phyloP scores from a whole-genome alignment of 2,888 invertebrate genomes.

The Drosophila hamatofila region DNA sequence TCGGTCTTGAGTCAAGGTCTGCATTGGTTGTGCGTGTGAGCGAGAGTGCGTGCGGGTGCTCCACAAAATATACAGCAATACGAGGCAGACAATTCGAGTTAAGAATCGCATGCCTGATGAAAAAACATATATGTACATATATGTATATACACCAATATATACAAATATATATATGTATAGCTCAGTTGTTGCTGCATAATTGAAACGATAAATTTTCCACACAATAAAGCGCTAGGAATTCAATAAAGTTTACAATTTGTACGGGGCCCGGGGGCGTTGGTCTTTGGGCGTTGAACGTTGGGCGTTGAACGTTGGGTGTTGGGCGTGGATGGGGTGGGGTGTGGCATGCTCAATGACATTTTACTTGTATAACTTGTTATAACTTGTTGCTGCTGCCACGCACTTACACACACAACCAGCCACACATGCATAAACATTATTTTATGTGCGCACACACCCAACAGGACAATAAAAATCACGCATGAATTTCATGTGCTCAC shows the following conservation, averaged over 20 bases:
- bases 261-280: constrained; percentile 11
- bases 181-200: constrained; percentile 57
- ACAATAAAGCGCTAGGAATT: constrained; percentile 74
- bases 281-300: neutral
- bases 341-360: constrained; percentile 48
- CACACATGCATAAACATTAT: constrained; percentile 68
- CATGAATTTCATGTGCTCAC: constrained; percentile 70
- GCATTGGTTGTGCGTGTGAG: neutral
- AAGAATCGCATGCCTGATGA: constrained; percentile 46
- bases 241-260: constrained; percentile 73
- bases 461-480: constrained; percentile 77
- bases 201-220: constrained; percentile 77
- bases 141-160: neutral
- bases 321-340: constrained; percentile 14
- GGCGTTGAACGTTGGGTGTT: too few relatives aligned
- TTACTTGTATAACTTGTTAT: constrained; percentile 50
- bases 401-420: constrained; percentile 9
- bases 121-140: constrained; percentile 11
- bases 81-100: constrained; percentile 36
- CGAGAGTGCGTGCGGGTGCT: neutral
- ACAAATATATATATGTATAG: neutral
- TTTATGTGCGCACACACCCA: constrained; percentile 71
- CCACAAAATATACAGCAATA: constrained; percentile 49
- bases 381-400: constrained; percentile 68
- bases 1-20: constrained; percentile 54